Percentiles rank a stretch among this genome's conserved stretches.
Conservation (phyloP, 2,113 vertebrate genomes). For the Pungitius pungitius region DNA sequence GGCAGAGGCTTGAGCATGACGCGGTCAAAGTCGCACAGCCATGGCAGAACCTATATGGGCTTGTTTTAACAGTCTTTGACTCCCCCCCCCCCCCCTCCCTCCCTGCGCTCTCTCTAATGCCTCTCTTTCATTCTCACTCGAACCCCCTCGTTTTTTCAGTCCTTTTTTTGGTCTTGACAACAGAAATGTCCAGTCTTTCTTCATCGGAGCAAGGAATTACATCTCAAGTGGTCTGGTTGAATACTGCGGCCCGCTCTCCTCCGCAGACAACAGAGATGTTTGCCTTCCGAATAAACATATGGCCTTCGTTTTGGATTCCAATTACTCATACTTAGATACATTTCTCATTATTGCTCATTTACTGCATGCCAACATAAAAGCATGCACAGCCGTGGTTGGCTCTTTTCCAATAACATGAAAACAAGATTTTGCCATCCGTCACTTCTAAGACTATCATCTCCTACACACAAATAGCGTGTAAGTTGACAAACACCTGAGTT, state of each 20-base stretch:
- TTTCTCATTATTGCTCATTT: neutral
- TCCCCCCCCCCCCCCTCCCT: conserved; percentile 13
- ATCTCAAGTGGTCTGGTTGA: conserved; percentile 74
- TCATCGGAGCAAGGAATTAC: conserved; percentile 77
- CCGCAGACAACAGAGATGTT: conserved; percentile 47
- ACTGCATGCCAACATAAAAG: conserved; percentile 8
- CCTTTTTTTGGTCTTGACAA: conserved; percentile 54
- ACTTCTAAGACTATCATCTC: neutral
- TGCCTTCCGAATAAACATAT: conserved; percentile 52
- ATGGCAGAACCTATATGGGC: conserved; percentile 62
- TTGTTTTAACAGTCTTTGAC: conserved; percentile 58
- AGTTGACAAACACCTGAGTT: neutral
- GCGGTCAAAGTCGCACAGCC: conserved; percentile 67
- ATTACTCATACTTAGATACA: conserved; percentile 23
- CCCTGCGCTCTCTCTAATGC: neutral
- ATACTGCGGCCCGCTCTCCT: conserved; percentile 65
- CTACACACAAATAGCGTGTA: neutral
- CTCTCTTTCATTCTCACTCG: conserved; percentile 52
- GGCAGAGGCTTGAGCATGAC: conserved; percentile 59
- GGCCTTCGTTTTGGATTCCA: conserved; percentile 62
- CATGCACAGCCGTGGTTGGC: neutral
- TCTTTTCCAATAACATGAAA: conserved; percentile 1
- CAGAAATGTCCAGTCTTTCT: conserved; percentile 74
- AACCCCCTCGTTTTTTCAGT: conserved; percentile 44
- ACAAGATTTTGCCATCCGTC: neutral